Evolutionary conservation across 1,140 invertebrate species (phyloP), one percentile per base, ranked within the genome.

Genomic region (Nymphalis io): DNA sequence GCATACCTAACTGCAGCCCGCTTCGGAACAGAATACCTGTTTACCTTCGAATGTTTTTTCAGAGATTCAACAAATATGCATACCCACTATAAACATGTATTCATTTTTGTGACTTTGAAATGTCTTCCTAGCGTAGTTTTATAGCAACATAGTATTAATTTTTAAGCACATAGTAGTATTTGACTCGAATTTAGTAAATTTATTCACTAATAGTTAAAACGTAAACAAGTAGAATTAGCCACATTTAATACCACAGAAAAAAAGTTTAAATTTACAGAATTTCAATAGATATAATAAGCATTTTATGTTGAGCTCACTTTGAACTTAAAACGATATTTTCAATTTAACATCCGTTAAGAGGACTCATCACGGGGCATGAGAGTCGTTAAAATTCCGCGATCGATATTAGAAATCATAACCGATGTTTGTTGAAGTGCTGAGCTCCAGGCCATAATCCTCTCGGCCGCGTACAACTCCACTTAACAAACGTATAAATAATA

Each of bases 401-500:
- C 85, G 80, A 91, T 91, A 82, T 81, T 82, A 81, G 77, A 85
- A 91, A 89, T 91, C 88, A 89, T 83, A 88, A 82, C 81, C 84
- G 81, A 89, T 89, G 88, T 89, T 90, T 89, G 86, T 84, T 88
- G 85, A 88, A 90, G 88, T 88, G 82, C 87, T 85, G 83, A 90
- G 86, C 86, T 88, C 78, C 81, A 74, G 81, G 85, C 85, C 75
- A 84, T 86, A 88, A 89, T 89, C 87, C 89, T 88, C 82, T 83
- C 83, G 74, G 79, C 78, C 72, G 75, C 81, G 79, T 80, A 83
- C 83, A 86, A 80, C 86, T 88, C 83, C 87, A 90, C 89, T 91
- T 89, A 90, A 91, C 89, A 89, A 83, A 87, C 87, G 84, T 88
- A 90, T 91, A 91, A 91, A 91, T 91, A 91, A 91, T 91, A 91